Evolutionary conservation across 1,140 invertebrate species (phyloP).

Genomic region (Meloidogyne floridensis): DNA sequence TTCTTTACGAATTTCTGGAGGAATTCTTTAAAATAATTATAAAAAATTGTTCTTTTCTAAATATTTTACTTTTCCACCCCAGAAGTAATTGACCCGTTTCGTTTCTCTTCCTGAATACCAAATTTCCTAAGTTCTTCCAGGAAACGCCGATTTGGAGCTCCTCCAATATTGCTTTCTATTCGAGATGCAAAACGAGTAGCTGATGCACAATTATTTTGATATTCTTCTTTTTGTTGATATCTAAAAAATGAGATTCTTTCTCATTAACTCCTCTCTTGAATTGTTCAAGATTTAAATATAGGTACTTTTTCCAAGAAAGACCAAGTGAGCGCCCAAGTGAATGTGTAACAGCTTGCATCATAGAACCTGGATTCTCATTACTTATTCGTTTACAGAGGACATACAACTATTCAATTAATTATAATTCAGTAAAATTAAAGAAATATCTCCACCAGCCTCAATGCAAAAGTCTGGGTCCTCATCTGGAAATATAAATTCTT

Average conservation of each 20-base stretch:
- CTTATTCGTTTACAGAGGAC: slow-evolving; percentile 18
- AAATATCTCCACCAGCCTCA: neutral
- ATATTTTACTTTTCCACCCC: neutral
- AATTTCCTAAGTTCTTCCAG: slow-evolving; percentile 19
- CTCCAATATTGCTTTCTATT: neutral
- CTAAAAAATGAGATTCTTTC: neutral
- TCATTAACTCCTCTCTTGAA: neutral
- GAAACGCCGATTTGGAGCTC: slow-evolving; percentile 13
- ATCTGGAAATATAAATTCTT: slow-evolving; percentile 18
- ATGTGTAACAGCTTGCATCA: neutral
- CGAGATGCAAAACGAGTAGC: neutral
- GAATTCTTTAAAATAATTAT: too few relatives aligned
- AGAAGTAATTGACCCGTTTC: neutral
- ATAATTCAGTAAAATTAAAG: neutral
- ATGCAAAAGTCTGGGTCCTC: slow-evolving; percentile 8
- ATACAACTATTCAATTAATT: slow-evolving; percentile 7
- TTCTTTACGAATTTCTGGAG: neutral
- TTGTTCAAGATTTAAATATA: neutral
- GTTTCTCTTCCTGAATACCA: slow-evolving; percentile 8
- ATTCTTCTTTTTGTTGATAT: slow-evolving; percentile 28
- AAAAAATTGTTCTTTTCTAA: too few relatives aligned
- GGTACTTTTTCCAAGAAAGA: slow-evolving; percentile 20
- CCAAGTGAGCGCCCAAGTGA: slow-evolving; percentile 26
- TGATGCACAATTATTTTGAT: neutral
- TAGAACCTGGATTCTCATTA: neutral